Evolutionary conservation across 2,113 vertebrate genomes (phyloP), one percentile per base, ranked within the genome.

Genomic region (Irena cyanogastra): DNA sequence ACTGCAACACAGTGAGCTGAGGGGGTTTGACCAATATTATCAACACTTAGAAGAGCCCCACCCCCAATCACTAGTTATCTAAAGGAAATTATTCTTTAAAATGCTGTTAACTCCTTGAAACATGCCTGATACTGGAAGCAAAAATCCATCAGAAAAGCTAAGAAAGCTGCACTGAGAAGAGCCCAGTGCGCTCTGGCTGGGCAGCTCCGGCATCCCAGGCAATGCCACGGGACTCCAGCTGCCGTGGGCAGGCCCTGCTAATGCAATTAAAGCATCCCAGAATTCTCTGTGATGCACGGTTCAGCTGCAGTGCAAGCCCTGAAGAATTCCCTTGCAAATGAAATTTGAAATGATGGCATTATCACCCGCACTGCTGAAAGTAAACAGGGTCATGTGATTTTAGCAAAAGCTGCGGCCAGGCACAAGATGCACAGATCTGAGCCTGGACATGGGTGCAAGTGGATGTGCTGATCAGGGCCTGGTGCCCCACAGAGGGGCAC

Each of bases 41-140:
- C 59, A 83, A 65, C 21, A 35, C 15, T 47, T 30, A 56, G 33
- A 84, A 72, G 28, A 89, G 28, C 27, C 44, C 35, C 53, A 63
- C 1, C 3, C 16, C 21, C 20, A 30, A 3, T 26, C 52, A 68
- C 16, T 1, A 42, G 11, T 26, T 44, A 71, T 68, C 54, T 21
- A 37, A 37, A 30, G 42, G 83, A 80, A 83, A 50, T 42, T 28
- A 27, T n/a, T 41, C 44, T 63, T 81, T 28, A 28, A 80, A 80
- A 66, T 10, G 16, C 33, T 83, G 56, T 16, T 47, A 45, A 63
- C 33, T 42, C 11, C 66, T 71, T 68, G 52, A 72, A 92, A 68
- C 2, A 2, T 0, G 1, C 10, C 75, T 16, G 20, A 15, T 5
- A 37, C 1, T 15, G 4, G 3, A n/a, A n/a, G n/a, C n/a, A n/a